phyloP scores from a whole-genome alignment of 2,113 vertebrate genomes.

The Phaethon lepturus region DNA sequence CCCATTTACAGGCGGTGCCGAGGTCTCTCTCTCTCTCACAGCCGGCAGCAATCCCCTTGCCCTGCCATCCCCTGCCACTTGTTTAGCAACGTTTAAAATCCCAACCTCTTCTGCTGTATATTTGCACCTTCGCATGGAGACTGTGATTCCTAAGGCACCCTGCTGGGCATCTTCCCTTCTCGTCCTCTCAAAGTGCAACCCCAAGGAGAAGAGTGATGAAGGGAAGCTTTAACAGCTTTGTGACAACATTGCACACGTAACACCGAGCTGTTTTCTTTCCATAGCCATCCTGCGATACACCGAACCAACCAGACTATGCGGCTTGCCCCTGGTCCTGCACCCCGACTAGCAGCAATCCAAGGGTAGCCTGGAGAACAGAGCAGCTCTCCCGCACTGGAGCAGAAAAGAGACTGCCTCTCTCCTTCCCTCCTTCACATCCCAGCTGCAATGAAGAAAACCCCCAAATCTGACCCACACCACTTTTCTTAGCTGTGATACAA shows the following conservation, averaged over 20 bases:
- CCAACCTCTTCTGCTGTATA: background rate
- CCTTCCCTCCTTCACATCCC: background rate
- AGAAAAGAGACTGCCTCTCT: background rate
- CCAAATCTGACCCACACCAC: background rate
- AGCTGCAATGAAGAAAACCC: background rate
- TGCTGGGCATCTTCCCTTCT: background rate
- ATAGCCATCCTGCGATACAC: background rate
- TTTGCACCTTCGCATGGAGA: background rate
- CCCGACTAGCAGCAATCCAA: background rate
- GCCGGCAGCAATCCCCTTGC: background rate
- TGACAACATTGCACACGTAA: background rate
- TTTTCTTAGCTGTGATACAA: background rate
- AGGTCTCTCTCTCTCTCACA: background rate
- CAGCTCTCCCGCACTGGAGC: rapidly evolving
- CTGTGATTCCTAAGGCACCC: background rate
- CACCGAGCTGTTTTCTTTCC: background rate
- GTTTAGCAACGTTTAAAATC: background rate
- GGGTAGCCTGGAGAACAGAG: background rate
- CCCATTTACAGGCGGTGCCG: background rate
- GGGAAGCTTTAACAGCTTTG: background rate
- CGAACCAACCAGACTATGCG: rapidly evolving
- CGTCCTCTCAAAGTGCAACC: background rate
- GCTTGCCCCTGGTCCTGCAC: background rate
- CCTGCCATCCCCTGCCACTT: background rate
- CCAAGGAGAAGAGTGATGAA: background rate